Percentiles rank a stretch among this genome's conserved stretches.
phyloP scores from a whole-genome alignment of 1,140 invertebrate genomes.

The Melitaea cinxia region DNA sequence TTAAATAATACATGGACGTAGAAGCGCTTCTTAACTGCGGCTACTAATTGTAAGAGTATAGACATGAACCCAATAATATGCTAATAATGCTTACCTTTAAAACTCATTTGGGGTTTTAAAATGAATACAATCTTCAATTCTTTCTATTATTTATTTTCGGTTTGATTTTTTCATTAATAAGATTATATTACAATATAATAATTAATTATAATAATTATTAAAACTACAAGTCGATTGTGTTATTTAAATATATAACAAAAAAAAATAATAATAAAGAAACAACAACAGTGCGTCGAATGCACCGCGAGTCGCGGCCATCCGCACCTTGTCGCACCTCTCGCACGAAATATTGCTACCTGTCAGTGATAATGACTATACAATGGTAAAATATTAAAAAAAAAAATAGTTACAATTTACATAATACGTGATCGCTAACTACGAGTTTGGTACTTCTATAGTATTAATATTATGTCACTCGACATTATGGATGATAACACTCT shows the following conservation, averaged over 20 bases:
- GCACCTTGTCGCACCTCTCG: conserved; percentile 65
- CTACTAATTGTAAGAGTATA: too few species aligned
- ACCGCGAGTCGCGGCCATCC: conserved; percentile 39
- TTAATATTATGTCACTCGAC: conserved; percentile 59
- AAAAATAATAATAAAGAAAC: conserved; percentile 72
- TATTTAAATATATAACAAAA: conserved; percentile 81
- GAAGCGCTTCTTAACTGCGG: too few species aligned
- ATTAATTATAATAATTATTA: conserved; percentile 81
- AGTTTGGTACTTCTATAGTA: conserved; percentile 79
- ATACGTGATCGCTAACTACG: conserved; percentile 79
- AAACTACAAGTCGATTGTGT: conserved; percentile 80
- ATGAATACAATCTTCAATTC: conserved; percentile 55
- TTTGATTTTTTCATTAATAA: conserved; percentile 81
- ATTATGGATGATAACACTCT: conserved; percentile 50
- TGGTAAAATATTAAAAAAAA: conserved; percentile 79
- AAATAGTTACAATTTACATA: conserved; percentile 79
- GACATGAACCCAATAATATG: too few species aligned
- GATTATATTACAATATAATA: conserved; percentile 82
- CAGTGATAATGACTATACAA: conserved; percentile 75
- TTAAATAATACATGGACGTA: too few species aligned
- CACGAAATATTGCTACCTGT: conserved; percentile 69
- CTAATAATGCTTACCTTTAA: neutral
- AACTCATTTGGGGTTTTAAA: conserved; percentile 8
- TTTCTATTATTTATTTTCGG: conserved; percentile 79
- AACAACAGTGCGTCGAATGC: conserved; percentile 64